phyloP scores from a whole-genome alignment of 2,888 invertebrate genomes.

The Poecilobothrus nobilitatus region DNA sequence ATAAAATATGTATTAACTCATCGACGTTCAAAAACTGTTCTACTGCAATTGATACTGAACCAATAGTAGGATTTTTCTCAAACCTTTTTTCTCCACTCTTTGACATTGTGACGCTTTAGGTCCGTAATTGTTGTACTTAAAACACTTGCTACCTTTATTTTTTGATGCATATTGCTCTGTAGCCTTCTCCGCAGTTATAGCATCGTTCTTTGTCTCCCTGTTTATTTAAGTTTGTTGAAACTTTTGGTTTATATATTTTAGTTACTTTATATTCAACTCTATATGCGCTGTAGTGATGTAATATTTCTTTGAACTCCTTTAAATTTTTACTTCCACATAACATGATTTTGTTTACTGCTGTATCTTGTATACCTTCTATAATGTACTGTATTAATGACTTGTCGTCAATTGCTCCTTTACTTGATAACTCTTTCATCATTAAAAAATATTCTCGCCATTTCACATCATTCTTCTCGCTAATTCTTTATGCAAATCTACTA shows the following conservation, averaged over 20 bases:
- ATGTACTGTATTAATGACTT: not conserved
- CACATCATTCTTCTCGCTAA: not conserved
- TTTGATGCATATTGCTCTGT: not conserved
- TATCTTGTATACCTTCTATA: not conserved
- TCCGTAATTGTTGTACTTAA: not conserved
- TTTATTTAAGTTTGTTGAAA: not conserved
- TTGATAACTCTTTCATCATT: not conserved
- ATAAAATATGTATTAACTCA: too few relatives aligned
- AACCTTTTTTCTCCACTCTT: too few relatives aligned
- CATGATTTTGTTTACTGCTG: not conserved
- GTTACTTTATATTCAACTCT: not conserved
- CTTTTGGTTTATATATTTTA: not conserved
- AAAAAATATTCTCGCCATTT: not conserved
- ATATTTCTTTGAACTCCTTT: not conserved
- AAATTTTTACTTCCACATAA: not conserved
- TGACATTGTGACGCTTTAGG: not conserved
- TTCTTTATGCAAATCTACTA: not conserved
- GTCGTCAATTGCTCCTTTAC: not conserved
- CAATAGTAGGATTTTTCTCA: too few relatives aligned
- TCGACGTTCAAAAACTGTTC: too few relatives aligned
- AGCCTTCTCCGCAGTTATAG: not conserved
- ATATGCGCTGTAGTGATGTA: not conserved
- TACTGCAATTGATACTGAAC: too few relatives aligned
- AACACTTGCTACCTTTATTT: not conserved
- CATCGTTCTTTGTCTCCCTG: not conserved